These are phyloP conservation scores for Drosophila maculinotata DNA, from an alignment of 2,888 invertebrate species.

Conservation along the genomic window DNA sequence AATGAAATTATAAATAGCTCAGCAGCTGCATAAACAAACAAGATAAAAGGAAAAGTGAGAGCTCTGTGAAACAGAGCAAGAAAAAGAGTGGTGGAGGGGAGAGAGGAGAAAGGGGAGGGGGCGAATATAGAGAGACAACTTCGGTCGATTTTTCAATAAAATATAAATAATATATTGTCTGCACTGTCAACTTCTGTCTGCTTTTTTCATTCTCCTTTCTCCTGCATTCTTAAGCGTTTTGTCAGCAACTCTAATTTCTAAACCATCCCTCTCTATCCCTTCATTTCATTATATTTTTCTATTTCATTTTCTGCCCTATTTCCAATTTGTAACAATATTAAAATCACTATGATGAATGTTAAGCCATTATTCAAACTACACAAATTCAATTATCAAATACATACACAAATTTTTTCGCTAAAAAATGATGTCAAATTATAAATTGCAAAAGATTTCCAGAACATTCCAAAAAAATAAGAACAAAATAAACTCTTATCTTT, in stretches of 20 bases:
- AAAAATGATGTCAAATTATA: neutral
- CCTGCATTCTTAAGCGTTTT: neutral
- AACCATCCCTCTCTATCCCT: no score
- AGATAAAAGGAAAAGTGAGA: conserved; percentile 35
- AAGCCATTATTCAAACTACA: neutral
- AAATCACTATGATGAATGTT: conserved; percentile 1
- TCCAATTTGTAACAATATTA: no score
- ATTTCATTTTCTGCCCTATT: no score
- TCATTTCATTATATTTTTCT: no score
- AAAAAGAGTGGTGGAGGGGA: neutral
- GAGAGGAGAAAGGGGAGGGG: neutral
- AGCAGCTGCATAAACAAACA: conserved; percentile 64
- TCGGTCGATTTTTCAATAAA: no score
- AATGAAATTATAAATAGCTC: conserved; percentile 72
- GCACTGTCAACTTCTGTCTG: no score
- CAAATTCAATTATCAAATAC: no score
- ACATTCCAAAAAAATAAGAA: neutral
- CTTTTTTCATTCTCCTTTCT: neutral
- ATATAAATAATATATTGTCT: neutral
- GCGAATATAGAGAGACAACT: no score
- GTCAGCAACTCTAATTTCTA: no score
- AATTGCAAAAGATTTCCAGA: neutral
- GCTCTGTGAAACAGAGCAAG: neutral
- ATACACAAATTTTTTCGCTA: no score
- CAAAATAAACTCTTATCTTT: neutral